Percentiles rank a stretch among this genome's conserved stretches.
phyloP scores from a whole-genome alignment of 2,113 vertebrate genomes.

The Pseudopodoces humilis region DNA sequence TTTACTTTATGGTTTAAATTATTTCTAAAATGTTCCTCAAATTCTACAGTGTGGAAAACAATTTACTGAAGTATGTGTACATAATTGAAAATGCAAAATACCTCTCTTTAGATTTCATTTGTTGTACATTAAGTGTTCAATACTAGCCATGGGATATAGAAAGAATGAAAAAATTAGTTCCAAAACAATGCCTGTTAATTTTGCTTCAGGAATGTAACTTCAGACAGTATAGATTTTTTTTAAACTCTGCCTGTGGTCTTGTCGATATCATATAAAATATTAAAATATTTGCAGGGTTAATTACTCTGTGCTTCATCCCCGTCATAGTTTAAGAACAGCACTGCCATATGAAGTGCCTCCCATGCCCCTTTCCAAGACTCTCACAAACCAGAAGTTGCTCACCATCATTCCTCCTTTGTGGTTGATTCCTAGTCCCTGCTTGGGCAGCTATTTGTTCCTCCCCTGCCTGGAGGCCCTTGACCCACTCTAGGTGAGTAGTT shows the following conservation, averaged over 20 bases:
- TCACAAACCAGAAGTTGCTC: background rate
- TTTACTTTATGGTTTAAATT: background rate
- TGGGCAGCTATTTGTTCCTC: background rate
- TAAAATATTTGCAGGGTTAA: background rate
- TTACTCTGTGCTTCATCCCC: rapidly evolving
- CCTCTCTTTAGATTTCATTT: background rate
- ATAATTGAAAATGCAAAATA: background rate
- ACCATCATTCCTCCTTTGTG: rapidly evolving
- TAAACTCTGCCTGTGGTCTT: background rate
- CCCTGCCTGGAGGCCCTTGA: background rate
- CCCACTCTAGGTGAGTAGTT: background rate
- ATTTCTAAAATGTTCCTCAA: background rate
- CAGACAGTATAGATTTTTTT: background rate
- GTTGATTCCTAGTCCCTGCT: background rate
- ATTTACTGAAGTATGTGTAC: background rate
- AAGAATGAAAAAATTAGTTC: background rate
- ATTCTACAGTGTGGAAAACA: background rate
- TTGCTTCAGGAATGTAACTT: background rate
- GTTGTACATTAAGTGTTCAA: background rate
- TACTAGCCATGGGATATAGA: background rate
- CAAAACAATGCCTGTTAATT: background rate
- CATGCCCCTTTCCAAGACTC: background rate
- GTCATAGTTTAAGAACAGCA: background rate
- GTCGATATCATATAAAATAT: background rate
- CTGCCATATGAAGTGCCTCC: background rate